These are phyloP conservation scores for Nymphalis polychloros DNA, from an alignment of 2,888 invertebrate genomes.

Conservation along the genomic window DNA sequence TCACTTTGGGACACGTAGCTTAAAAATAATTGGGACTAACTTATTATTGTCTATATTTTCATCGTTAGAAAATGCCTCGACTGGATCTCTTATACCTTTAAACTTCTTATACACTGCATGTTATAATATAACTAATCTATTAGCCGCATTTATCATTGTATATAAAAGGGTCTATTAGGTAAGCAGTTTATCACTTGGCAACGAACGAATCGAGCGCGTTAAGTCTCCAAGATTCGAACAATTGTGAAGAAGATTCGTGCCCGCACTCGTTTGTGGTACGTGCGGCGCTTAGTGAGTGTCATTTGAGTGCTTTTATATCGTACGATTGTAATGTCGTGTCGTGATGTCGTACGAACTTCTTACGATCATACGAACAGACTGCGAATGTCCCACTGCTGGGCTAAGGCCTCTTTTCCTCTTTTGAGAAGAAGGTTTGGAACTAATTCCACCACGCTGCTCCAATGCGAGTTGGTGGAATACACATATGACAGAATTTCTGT, in stretches of 20 bases:
- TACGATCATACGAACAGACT: background rate
- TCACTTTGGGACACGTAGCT: too few species aligned
- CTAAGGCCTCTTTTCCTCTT: too few species aligned
- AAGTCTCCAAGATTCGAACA: constrained; percentile 78
- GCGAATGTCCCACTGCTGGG: too few species aligned
- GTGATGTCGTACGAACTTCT: background rate
- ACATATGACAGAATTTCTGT: too few species aligned
- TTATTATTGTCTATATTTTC: too few species aligned
- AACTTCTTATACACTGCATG: too few species aligned
- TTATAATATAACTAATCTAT: constrained; percentile 20
- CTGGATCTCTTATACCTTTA: too few species aligned
- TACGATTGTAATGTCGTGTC: constrained; percentile 33
- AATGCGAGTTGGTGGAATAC: too few species aligned
- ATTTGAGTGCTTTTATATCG: constrained; percentile 44
- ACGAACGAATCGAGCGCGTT: constrained; percentile 65
- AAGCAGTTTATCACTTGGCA: constrained; percentile 72
- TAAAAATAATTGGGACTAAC: too few species aligned
- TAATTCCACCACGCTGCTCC: too few species aligned
- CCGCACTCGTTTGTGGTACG: constrained; percentile 67
- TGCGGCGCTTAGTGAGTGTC: constrained; percentile 56
- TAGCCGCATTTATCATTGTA: constrained; percentile 18
- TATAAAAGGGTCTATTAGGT: constrained; percentile 40
- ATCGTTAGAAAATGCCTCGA: too few species aligned
- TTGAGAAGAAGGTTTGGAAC: too few species aligned
- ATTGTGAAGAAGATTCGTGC: constrained; percentile 63